phyloP scores from a whole-genome alignment of 2,797 vertebrate species.

The Sebastes elongatus region DNA sequence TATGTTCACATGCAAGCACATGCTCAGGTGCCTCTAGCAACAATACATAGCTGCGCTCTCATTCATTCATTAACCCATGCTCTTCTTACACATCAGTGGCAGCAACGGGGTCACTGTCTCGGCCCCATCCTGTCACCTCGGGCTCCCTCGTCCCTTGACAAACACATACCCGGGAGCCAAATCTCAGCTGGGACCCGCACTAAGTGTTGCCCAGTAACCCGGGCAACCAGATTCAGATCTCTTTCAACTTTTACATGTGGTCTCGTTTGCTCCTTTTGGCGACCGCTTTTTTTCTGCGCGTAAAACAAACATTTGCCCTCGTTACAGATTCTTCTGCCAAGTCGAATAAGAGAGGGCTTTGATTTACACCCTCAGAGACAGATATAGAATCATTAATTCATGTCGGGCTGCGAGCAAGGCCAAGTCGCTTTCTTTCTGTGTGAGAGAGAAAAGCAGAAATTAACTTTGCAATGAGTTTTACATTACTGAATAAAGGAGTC shows the following conservation, averaged over 20 bases:
- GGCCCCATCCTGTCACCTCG: constrained; percentile 21
- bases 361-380: constrained; percentile 27
- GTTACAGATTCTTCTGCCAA: constrained; percentile 15
- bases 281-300: constrained; percentile 4
- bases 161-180: background rate
- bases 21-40: constrained; percentile 54
- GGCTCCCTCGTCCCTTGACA: background rate
- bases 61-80: constrained; percentile 31
- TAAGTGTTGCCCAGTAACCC: constrained; percentile 34
- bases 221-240: constrained; percentile 36
- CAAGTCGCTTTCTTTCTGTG: background rate
- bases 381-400: background rate
- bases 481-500: background rate
- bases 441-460: background rate
- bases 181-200: background rate
- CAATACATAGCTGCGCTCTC: constrained; percentile 28
- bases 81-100: constrained; percentile 1
- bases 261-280: constrained; percentile 32
- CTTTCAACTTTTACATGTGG: constrained; percentile 31
- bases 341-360: constrained; percentile 18
- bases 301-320: constrained; percentile 36
- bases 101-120: constrained; percentile 35
- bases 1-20: constrained; percentile 55
- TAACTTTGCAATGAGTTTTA: background rate
- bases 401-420: background rate